phyloP scores from a whole-genome alignment of 2,888 invertebrate species.

The Tetanocera ferruginea region DNA sequence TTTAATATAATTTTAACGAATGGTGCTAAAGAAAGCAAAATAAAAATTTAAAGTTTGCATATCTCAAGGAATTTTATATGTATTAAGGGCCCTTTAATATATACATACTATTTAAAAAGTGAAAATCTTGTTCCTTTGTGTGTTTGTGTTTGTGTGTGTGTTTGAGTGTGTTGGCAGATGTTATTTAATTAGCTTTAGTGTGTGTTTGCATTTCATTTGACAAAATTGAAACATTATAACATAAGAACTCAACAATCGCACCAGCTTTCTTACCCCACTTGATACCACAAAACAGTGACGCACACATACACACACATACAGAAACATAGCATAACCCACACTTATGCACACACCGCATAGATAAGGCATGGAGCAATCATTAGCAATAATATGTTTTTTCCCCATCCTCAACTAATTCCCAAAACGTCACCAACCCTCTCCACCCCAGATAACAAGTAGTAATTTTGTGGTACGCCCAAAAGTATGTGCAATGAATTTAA shows the following conservation, averaged over 20 bases:
- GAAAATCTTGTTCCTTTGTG: too few species aligned
- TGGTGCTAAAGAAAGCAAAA: too few species aligned
- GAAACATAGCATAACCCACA: neutral
- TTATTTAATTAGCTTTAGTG: conserved; percentile 37
- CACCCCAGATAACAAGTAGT: neutral
- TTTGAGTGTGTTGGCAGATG: conserved; percentile 1
- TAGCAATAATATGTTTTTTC: conserved; percentile 13
- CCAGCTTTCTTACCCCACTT: neutral
- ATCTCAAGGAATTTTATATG: too few species aligned
- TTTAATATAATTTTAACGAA: too few species aligned
- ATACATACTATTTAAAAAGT: too few species aligned
- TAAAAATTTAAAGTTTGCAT: too few species aligned
- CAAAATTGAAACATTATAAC: neutral
- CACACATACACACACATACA: neutral
- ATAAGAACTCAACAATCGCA: neutral
- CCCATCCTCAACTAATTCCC: neutral
- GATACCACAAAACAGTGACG: neutral
- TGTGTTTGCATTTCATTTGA: conserved; percentile 31
- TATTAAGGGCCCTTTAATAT: too few species aligned
- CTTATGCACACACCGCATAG: neutral
- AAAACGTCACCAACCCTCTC: neutral
- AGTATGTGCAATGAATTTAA: conserved; percentile 34
- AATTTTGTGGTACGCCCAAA: conserved; percentile 30
- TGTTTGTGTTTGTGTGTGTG: conserved; percentile 14
- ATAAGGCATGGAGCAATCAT: neutral